A percentile compares a stretch with the other conserved stretches of the same genome.
These are phyloP conservation scores for Kryptolebias ocellatus DNA, from an alignment of 2,797 vertebrate species.

Conservation along the genomic window DNA sequence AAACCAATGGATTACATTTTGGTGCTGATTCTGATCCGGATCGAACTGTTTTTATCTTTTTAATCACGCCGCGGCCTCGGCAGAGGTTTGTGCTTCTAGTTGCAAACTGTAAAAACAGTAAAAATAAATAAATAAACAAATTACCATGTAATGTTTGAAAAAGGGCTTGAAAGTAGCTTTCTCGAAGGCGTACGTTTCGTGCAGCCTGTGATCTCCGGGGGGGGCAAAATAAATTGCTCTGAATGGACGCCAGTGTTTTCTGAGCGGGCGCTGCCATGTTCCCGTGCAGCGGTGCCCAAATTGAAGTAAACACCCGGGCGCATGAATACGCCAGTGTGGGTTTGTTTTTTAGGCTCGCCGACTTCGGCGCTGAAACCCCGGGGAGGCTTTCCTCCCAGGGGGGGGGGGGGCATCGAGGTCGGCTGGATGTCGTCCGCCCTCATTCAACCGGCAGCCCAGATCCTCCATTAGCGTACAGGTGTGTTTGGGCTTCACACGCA, in stretches of 20 bases:
- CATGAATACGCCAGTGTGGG: constrained; percentile 56
- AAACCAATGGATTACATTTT: too few relatives aligned
- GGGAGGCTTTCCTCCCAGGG: constrained; percentile 16
- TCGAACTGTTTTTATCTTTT: too few relatives aligned
- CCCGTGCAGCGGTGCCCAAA: constrained; percentile 42
- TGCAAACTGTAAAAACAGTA: background rate
- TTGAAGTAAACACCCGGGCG: constrained; percentile 43
- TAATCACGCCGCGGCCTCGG: too few relatives aligned
- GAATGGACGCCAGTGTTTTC: constrained; percentile 62
- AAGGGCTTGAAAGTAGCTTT: background rate
- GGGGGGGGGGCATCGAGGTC: constrained; percentile 38
- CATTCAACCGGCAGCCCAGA: constrained; percentile 31
- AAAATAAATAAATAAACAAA: background rate
- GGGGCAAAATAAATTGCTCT: constrained; percentile 53
- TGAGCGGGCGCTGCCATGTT: constrained; percentile 19
- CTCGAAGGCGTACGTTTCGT: constrained; percentile 23
- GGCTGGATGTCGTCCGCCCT: constrained; percentile 21
- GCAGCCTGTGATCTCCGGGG: constrained; percentile 38
- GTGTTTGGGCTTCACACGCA: constrained; percentile 49
- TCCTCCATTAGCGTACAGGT: constrained; percentile 55
- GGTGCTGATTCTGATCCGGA: too few relatives aligned
- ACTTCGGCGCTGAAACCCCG: background rate
- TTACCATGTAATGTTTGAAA: too few relatives aligned
- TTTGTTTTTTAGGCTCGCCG: constrained; percentile 41
- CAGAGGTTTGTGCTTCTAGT: too few relatives aligned